Evolutionary conservation across 2,888 invertebrate genomes (phyloP), one percentile per base, ranked within the genome.

Genomic region (Scrobipalpa costella): DNA sequence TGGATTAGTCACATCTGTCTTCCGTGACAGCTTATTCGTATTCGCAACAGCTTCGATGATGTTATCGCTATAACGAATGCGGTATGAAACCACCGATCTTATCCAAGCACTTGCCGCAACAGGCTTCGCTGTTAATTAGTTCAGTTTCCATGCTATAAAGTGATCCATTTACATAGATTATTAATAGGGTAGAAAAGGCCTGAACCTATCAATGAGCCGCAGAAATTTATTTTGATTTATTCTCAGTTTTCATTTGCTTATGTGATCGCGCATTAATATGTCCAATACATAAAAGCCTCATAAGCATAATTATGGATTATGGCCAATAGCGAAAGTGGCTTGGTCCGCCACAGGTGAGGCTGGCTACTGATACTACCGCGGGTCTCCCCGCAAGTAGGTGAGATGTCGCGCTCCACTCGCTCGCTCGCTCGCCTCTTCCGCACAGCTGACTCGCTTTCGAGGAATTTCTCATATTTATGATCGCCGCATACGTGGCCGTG

Each of bases 341-440:
- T 64, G 36, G 67, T 69, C 63, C 66, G 69, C 71, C 69, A 71
- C 73, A 72, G 70, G 1, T 6, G 21, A 52, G 21, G 71, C 68
- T 69, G 62, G 68, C 68, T 15, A 7, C 49, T 17, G 70, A 62
- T 64, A 58, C 63, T 65, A 60, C 62, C 68, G 71, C 72, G 72
- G 72, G 72, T 68, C 72, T 71, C 69, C 67, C 44, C 61, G 71
- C 76, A 83, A 83, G 79, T 84, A 77, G 83, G 81, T 81, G 83
- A 84, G 84, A 76, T 79, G 86, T 83, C 75, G 80, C 87, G 86
- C 82, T 86, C 78, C 80, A 85, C 78, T 86, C 82, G 80, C 72
- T 68, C 82, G 80, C 72, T 68, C 76, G 70, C 72, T 68, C 76
- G 70, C 66, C 68, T 71, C 72, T 66, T 68, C 65, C 64, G 67